Evolutionary conservation across 2,888 invertebrate genomes (phyloP).

Genomic region (Biston betularia): DNA sequence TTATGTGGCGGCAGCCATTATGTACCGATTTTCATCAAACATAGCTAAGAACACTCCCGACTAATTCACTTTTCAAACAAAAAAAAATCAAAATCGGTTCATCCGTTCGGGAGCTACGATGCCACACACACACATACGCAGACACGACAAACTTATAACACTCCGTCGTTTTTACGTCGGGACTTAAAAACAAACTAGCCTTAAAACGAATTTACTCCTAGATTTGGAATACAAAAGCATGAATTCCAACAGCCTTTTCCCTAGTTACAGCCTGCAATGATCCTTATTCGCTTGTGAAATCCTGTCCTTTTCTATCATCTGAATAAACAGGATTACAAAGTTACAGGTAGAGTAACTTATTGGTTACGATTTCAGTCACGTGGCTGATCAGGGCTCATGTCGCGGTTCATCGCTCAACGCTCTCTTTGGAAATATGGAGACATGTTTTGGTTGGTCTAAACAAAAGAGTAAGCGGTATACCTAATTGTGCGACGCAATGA

Average conservation of each 20-base stretch:
- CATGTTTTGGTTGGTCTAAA: conserved; percentile 20
- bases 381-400: conserved; percentile 8
- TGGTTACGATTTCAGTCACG: conserved; percentile 26
- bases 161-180: no score
- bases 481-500: background rate
- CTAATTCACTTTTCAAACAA: no score
- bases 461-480: background rate
- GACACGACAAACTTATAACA: no score
- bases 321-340: conserved; percentile 10
- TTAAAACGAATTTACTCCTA: background rate
- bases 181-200: no score
- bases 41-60: no score
- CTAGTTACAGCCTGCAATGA: background rate
- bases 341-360: conserved; percentile 5
- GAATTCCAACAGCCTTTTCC: background rate
- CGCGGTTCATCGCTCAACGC: conserved; percentile 13
- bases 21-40: no score
- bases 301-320: background rate
- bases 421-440: conserved; percentile 13
- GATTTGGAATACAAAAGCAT: no score
- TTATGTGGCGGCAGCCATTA: no score
- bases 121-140: no score
- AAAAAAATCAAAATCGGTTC: no score
- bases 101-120: no score
- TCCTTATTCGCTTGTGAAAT: background rate